Conservation (phyloP, 2,797 vertebrate species). For the Bovichtus variegatus region DNA sequence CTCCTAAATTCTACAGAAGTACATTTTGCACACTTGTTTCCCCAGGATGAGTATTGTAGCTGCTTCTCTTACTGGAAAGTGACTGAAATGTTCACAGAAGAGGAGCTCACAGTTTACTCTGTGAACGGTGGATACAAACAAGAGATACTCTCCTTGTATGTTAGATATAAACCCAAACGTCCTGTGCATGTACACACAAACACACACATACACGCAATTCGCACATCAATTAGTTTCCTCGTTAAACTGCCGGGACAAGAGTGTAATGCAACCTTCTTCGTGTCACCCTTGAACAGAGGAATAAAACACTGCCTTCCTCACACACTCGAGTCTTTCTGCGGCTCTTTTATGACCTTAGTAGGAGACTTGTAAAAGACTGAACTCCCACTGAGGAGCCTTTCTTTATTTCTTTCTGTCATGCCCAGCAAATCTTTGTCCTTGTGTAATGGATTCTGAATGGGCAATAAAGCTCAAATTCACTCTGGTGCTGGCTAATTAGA, state of each 20-base stretch:
- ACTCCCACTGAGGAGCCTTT: constrained; percentile 41
- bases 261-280: constrained; percentile 26
- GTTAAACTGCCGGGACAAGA: constrained; percentile 41
- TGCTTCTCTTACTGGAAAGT: constrained; percentile 10
- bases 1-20: background rate
- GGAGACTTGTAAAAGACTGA: constrained; percentile 53
- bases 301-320: constrained; percentile 42
- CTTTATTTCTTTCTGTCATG: background rate
- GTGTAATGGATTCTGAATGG: constrained; percentile 40
- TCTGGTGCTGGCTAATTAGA: constrained; percentile 8
- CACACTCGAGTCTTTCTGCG: constrained; percentile 18
- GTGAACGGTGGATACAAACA: constrained; percentile 12
- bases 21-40: background rate
- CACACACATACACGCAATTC: background rate
- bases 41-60: background rate
- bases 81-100: background rate
- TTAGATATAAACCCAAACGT: background rate
- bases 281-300: constrained; percentile 52
- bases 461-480: constrained; percentile 5
- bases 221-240: constrained; percentile 28
- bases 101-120: background rate
- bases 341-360: constrained; percentile 59
- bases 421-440: constrained; percentile 2
- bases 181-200: background rate
- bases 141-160: background rate